These are phyloP conservation scores for Stenoptilia bipunctidactyla DNA, from an alignment of 2,888 invertebrate species.

Conservation along the genomic window DNA sequence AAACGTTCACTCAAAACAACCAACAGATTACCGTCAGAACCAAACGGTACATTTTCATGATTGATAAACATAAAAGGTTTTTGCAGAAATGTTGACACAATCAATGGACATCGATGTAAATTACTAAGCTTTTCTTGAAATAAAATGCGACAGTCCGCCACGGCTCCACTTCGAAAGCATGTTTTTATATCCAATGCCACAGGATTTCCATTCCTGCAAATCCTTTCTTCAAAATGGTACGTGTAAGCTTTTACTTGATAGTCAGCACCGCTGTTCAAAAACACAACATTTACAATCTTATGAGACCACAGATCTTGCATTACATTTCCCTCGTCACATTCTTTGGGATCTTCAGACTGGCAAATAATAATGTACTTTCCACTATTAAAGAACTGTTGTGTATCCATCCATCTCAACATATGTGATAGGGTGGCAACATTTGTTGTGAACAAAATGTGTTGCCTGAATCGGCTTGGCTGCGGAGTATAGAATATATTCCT, in stretches of 20 bases:
- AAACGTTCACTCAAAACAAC: conserved; percentile 19
- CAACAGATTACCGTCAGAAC: neutral
- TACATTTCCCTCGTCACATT: conserved; percentile 35
- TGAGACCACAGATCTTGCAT: conserved; percentile 34
- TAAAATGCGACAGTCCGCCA: neutral
- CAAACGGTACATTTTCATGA: neutral
- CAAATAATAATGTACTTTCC: conserved; percentile 45
- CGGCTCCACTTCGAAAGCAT: conserved; percentile 5
- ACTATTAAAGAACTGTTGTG: conserved; percentile 34
- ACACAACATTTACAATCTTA: conserved; percentile 39
- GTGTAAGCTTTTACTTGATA: conserved; percentile 24
- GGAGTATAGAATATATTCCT: neutral
- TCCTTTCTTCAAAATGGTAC: conserved; percentile 28
- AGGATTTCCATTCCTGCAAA: conserved; percentile 31
- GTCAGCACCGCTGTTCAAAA: conserved; percentile 23
- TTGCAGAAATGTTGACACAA: conserved; percentile 25
- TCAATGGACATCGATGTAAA: conserved; percentile 21
- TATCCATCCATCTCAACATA: conserved; percentile 28
- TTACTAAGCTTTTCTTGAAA: conserved; percentile 18
- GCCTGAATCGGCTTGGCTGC: conserved; percentile 15
- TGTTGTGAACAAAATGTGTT: conserved; percentile 36
- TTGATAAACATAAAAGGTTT: conserved; percentile 20
- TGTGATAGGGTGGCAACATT: conserved; percentile 24
- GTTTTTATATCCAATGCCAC: conserved; percentile 18
- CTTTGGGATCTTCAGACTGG: conserved; percentile 21